phyloP scores from a whole-genome alignment of 2,888 invertebrate species.

The Tenthredo livida region DNA sequence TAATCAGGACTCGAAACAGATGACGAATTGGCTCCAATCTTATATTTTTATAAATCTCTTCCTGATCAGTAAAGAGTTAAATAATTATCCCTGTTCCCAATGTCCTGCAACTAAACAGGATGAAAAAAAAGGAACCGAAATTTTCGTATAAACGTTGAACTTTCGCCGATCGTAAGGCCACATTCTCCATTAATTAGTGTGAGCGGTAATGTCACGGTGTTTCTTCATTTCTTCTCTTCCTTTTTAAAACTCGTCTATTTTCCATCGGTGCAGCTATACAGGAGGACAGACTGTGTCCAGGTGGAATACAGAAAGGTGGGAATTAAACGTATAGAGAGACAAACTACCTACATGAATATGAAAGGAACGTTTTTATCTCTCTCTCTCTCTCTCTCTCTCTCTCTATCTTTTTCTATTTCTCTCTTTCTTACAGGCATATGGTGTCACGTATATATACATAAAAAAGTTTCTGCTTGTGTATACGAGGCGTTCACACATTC shows the following conservation, averaged over 20 bases:
- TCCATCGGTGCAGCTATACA: background rate
- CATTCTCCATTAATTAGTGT: constrained; percentile 10
- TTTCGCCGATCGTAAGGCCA: background rate
- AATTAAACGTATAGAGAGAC: background rate
- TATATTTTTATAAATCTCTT: background rate
- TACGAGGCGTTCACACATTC: constrained; percentile 1
- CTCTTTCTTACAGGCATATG: background rate
- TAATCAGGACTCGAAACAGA: background rate
- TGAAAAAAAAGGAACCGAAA: background rate
- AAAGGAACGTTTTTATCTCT: background rate
- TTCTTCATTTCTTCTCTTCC: background rate
- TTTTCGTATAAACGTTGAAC: background rate
- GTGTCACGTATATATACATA: background rate
- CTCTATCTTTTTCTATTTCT: background rate
- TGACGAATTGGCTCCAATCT: background rate
- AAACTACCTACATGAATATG: constrained; percentile 24
- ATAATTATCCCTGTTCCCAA: background rate
- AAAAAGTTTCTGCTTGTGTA: background rate
- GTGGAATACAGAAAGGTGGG: constrained; percentile 8
- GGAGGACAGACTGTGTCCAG: constrained; percentile 3
- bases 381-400: background rate
- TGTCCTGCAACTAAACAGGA: too few relatives aligned
- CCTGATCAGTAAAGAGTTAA: background rate
- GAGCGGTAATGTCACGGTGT: constrained; percentile 4
- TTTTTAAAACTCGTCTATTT: constrained; percentile 3